Base-by-base conservation (phyloP, 1,140 invertebrate species). In the Heliothis virescens region DNA sequence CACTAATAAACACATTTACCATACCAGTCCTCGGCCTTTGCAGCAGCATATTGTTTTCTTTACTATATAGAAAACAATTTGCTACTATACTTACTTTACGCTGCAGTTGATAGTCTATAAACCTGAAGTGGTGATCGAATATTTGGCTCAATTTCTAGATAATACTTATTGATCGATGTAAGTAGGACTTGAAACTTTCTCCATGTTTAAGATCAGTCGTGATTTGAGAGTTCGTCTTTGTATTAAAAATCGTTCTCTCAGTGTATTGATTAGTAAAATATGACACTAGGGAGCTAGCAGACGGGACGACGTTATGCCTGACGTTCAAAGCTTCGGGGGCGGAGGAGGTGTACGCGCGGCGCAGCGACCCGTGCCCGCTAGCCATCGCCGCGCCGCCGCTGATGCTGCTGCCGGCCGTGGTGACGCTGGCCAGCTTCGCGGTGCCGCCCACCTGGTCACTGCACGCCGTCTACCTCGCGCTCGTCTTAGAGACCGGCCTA, bases 251-350 rank as follows among this genome's bases (percentile, higher is more conserved):
- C 21, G 3, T 15, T 3, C 11, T 50, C 9, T 29, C 15, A 52
- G 15, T 55, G 50, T 52, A n/a, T 63, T 16, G 15, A 41, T 16
- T 59, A 1, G 4, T n/a, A 73, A 50, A 57, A 78, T 83, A 73
- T 80, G 34, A 18, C 18, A 34, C 50, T 75, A 97, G 96, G 82
- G 97, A 97, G 85, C 87, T 98, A 72, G 95, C 95, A 29, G 96
- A 96, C 74, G 96, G 97, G 81, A 96, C 97, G 3, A 96, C 95
- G 26, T 95, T 96, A 82, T 92, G 97, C 82, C 92, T 97, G 80
- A 95, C 95, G 41, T 98, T 98, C 93, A 96, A 95, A 73, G 96
- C 97, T 77, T 86, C 89, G 1, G 95, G 94, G 18, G 95, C 96
- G 55, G 97, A 98, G 87, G 94, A 93, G 48, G 96, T 95, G 26